A percentile compares a stretch with the other conserved stretches of the same genome.
phyloP scores from a whole-genome alignment of 2,888 invertebrate species.

The Bursaphelenchus okinawaensis region DNA sequence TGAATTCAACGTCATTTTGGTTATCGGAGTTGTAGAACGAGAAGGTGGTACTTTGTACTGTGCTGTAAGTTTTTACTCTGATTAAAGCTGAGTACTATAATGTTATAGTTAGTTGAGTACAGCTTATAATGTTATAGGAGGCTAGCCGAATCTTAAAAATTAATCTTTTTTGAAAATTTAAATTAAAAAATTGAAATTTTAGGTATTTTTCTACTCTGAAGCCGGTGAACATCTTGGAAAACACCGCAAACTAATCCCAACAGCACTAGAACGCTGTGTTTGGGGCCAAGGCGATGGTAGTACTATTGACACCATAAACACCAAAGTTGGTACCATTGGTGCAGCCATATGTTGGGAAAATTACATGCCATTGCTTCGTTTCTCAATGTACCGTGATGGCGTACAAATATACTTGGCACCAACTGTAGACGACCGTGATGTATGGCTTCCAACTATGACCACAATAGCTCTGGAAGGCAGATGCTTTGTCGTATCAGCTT shows the following conservation, averaged over 20 bases:
- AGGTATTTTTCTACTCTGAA: slow-evolving; percentile 47
- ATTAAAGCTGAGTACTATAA: not conserved
- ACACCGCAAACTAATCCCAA: slow-evolving; percentile 48
- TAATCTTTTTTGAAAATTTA: slow-evolving; percentile 12
- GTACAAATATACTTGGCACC: slow-evolving; percentile 50
- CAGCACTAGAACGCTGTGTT: slow-evolving; percentile 33
- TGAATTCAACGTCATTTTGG: slow-evolving; percentile 31
- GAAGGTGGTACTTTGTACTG: slow-evolving; percentile 48
- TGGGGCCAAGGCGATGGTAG: slow-evolving; percentile 52
- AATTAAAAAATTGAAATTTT: slow-evolving; percentile 12
- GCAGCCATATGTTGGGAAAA: slow-evolving; percentile 53
- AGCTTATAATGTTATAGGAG: too few relatives aligned
- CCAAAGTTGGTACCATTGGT: slow-evolving; percentile 42
- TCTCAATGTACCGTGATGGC: slow-evolving; percentile 23
- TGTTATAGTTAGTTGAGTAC: too few relatives aligned
- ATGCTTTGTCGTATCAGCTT: slow-evolving; percentile 51
- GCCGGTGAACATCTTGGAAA: slow-evolving; percentile 39
- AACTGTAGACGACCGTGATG: slow-evolving; percentile 50
- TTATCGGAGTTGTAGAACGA: slow-evolving; percentile 47
- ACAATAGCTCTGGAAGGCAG: slow-evolving; percentile 51
- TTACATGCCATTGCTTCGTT: slow-evolving; percentile 34
- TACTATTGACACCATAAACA: slow-evolving; percentile 41
- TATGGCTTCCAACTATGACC: slow-evolving; percentile 49
- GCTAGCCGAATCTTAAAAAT: too few relatives aligned
- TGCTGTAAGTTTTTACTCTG: slow-evolving; percentile 28